These are phyloP conservation scores for Aporrectodea caliginosa DNA, from an alignment of 1,140 invertebrate species.

Conservation along the genomic window DNA sequence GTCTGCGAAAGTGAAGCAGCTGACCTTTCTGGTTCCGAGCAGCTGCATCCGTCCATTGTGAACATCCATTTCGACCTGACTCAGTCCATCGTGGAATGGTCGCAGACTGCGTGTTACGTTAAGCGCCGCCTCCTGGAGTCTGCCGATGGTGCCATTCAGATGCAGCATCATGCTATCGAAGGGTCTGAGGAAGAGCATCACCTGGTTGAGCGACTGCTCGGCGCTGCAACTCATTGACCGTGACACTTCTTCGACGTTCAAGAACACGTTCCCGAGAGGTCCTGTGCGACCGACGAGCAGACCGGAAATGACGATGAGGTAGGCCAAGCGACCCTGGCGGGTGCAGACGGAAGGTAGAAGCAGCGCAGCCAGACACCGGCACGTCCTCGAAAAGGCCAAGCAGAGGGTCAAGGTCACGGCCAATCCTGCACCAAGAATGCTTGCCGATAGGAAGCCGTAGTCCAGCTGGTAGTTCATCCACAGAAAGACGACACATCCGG, in stretches of 20 bases:
- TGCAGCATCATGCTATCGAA: constrained; percentile 33
- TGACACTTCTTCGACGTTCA: constrained; percentile 29
- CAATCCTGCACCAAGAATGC: neutral
- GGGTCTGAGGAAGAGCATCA: constrained; percentile 21
- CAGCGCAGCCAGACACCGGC: constrained; percentile 23
- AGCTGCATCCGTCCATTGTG: constrained; percentile 22
- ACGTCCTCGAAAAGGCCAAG: constrained; percentile 20
- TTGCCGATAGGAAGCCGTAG: constrained; percentile 22
- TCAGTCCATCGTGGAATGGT: constrained; percentile 22
- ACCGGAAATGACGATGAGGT: constrained; percentile 22
- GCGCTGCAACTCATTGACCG: constrained; percentile 29
- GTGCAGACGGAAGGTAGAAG: constrained; percentile 31
- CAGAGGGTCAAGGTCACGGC: constrained; percentile 11
- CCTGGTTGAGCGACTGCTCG: constrained; percentile 30
- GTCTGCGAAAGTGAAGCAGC: neutral
- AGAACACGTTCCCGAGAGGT: constrained; percentile 27
- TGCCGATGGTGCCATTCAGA: constrained; percentile 25
- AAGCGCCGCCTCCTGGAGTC: constrained; percentile 12
- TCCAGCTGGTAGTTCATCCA: constrained; percentile 27
- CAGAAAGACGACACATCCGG: constrained; percentile 21
- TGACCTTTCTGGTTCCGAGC: constrained; percentile 4
- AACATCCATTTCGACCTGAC: constrained; percentile 11
- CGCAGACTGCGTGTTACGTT: constrained; percentile 19
- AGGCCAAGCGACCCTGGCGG: constrained; percentile 16
- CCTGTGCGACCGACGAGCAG: constrained; percentile 29